Base-by-base conservation (phyloP, 2,113 vertebrate species). In the Naja naja region DNA sequence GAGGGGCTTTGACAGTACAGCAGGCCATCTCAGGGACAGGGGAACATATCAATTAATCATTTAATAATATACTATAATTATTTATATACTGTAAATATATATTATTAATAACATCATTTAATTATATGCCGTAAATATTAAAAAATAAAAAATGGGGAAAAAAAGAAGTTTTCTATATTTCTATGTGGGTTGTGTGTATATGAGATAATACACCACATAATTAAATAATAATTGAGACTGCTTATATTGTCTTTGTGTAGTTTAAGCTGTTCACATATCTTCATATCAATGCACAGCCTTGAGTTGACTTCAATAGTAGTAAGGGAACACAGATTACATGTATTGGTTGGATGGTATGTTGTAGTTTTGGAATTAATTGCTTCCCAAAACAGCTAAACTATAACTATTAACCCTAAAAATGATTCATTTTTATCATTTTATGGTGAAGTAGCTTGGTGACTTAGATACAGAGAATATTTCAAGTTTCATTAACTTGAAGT, bases 361-460 rank as follows among this genome's bases (percentile, higher is more conserved):
- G 12, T 54, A 49, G 39, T 14, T 89, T 85, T 14, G 49, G 90
- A 34, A 5, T 56, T 25, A 39, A 0, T 87, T 54, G 12, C 12
- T 81, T 18, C 10, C 87, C 7, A 27, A 55, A 90, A 69, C 49
- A 89, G 85, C n/a, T 39, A 87, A 89, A 47, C 52, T 22, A 88
- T 27, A 89, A 93, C 5, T 45, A 11, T 2, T 53, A n/a, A 20
- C 2, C 53, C 47, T 20, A 90, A 47, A 8, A 47, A 69, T 12
- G 85, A 93, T 93, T 49, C 2, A 23, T 89, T 91, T 92, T 1
- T 60, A 0, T 12, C 93, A 16, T 86, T 91, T 81, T 88, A 34
- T 88, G 53, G 39, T 91, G 87, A 93, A 90, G n/a, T 34, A 53
- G 22, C 91, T 95, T 94, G 92, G 55, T 92, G 45, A 30, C 7